Base-by-base conservation (phyloP, 2,113 vertebrate species). In the Elachura formosa region DNA sequence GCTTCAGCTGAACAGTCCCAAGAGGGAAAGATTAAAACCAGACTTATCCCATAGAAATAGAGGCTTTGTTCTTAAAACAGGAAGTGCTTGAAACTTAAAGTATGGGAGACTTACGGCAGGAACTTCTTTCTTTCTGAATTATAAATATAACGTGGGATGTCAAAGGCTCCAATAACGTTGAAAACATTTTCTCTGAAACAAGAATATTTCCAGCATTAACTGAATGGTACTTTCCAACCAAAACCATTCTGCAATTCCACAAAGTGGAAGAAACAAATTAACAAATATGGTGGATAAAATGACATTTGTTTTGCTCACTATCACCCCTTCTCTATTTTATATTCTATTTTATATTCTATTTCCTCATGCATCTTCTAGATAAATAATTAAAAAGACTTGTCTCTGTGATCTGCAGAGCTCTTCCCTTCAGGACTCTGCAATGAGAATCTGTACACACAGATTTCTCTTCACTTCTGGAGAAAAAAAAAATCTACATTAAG, bases 161-260 rank as follows among this genome's bases (percentile, higher is more conserved):
- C 98, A 48, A 99, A 99, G 54, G 99, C 99, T 97, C 99, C 99
- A 75, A 99, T 99, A 77, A 99, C 98, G 98, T 98, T 99, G 97
- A 99, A 99, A 91, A 99, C 97, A 80, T 99, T 98, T 92, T 99
- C 99, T 97, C 99, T 99, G 98, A 51, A 98, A 98, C 22, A 40
- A 36, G 87, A 80, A 90, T 3, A 95, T 48, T 28, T 21, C 56
- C 36, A 87, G 22, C 14, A 23, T 90, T 58, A 81, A 33, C 17
- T 72, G 31, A 19, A 21, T 26, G 26, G 24, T 16, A 23, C 9
- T 34, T 68, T 28, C 46, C 71, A 68, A 20, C 9, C 45, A 31
- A 41, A 78, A 31, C 25, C 54, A 7, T 5, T 33, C 48, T 48
- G 40, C 26, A 18, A 48, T 13, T 26, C 31, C 21, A 23, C 2